Evolutionary conservation across 2,113 vertebrate species (phyloP), one percentile per base, ranked within the genome.

Genomic region (Cavia porcellus): DNA sequence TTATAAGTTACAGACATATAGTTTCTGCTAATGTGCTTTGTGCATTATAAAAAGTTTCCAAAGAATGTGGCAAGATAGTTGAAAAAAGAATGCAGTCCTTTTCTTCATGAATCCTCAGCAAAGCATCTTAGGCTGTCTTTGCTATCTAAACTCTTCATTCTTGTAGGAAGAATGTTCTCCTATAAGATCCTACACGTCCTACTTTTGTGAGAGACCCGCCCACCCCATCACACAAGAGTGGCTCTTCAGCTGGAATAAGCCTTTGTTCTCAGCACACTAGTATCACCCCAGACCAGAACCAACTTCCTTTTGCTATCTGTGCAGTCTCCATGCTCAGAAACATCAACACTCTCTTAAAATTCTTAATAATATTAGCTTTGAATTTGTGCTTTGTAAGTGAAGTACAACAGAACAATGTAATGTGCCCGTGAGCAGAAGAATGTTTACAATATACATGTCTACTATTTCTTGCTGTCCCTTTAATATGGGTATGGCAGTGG

Each of bases 371-470:
- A 77, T 72, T 52, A 45, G 2, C 82, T 80, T 72, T 90, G 38
- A 94, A 86, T n/a, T 87, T 87, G 75, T 59, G 32, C 28, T 70
- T 81, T 52, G 7, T 28, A 47, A 30, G 24, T n/a, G n/a, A 82
- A 38, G 20, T 94, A 28, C 15, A 2, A 0, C 24, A 70, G 12
- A 35, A 20, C 42, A 62, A 57, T 2, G 47, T 42, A 90, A 22
- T 1, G 2, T 6, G 25, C 8, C 4, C 25, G 35, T 45, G 81
- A 79, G 42, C 25, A 72, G 61, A 94, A 62, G 35, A 92, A 61
- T 4, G 10, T 0, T 0, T 14, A 9, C 25, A 77, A 3, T 20
- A 30, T 0, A 0, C 0, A 0, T 6, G 12, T 61, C 25, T 30
- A 12, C 74, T 15, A 0, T 19, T 55, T 6, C 77, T 45, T 82